Evolutionary conservation across 2,113 vertebrate species (phyloP).

Genomic region (Argyrosomus japonicus): DNA sequence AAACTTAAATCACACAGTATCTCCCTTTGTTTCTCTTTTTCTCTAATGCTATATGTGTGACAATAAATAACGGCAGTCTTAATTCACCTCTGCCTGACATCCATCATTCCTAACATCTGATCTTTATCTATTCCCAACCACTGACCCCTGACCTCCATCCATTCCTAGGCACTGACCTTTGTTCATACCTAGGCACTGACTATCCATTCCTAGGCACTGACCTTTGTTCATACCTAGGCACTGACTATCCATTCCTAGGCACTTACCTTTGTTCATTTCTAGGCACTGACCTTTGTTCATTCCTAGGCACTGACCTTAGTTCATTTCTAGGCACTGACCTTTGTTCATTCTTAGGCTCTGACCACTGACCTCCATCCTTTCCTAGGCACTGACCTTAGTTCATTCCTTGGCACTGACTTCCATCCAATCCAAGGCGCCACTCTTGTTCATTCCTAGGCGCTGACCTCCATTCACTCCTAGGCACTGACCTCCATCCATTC

Average conservation of each 20-base stretch:
- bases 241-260: neutral
- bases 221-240: no score
- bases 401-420: no score
- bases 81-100: neutral
- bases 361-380: neutral
- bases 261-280: neutral
- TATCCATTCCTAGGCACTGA: neutral
- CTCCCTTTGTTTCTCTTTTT: neutral
- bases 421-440: neutral
- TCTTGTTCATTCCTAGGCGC: neutral
- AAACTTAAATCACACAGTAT: constrained; percentile 23
- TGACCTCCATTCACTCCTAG: no score
- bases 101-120: neutral
- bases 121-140: neutral
- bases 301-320: neutral
- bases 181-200: no score
- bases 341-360: no score
- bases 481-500: neutral
- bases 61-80: constrained; percentile 7
- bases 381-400: no score
- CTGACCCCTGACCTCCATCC: neutral
- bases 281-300: neutral
- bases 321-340: no score
- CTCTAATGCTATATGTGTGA: constrained; percentile 8
- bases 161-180: neutral